Percentiles rank a stretch among this genome's conserved stretches.
Conservation (phyloP, 2,113 vertebrate genomes). For the Paramisgurnus dabryanus region DNA sequence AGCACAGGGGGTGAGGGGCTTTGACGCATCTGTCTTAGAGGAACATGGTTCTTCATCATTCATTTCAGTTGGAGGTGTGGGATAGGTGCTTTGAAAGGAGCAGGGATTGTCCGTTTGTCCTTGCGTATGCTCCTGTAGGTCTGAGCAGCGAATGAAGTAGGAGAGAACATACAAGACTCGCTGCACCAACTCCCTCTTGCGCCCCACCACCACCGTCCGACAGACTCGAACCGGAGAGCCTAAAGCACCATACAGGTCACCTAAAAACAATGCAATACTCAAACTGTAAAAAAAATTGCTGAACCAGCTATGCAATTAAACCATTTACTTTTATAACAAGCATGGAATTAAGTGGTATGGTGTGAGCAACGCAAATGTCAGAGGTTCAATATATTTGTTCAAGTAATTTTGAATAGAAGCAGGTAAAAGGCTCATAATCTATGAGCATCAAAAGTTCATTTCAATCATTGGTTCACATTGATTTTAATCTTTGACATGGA, state of each 20-base stretch:
- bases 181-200: conserved; percentile 83
- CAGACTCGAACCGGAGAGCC: conserved; percentile 83
- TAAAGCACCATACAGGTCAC: conserved; percentile 85
- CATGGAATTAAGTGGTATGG: too few species aligned
- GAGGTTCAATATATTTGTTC: too few species aligned
- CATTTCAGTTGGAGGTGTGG: conserved; percentile 45
- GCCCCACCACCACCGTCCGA: conserved; percentile 84
- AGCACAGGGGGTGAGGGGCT: background rate
- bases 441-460: too few species aligned
- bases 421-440: too few species aligned
- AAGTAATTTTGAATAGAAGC: too few species aligned
- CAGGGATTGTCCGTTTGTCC: conserved; percentile 63
- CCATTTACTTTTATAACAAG: too few species aligned
- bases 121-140: conserved; percentile 81
- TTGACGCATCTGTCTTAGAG: conserved; percentile 1
- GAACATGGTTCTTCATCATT: background rate
- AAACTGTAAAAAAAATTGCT: background rate
- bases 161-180: conserved; percentile 84
- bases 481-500: too few species aligned
- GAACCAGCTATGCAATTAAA: too few species aligned
- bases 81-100: conserved; percentile 24
- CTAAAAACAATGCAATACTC: conserved; percentile 51
- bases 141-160: conserved; percentile 89
- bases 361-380: too few species aligned
- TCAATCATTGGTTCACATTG: too few species aligned